These are phyloP conservation scores for Hirundichthys speculiger DNA, from an alignment of 2,113 vertebrate species.

Conservation along the genomic window DNA sequence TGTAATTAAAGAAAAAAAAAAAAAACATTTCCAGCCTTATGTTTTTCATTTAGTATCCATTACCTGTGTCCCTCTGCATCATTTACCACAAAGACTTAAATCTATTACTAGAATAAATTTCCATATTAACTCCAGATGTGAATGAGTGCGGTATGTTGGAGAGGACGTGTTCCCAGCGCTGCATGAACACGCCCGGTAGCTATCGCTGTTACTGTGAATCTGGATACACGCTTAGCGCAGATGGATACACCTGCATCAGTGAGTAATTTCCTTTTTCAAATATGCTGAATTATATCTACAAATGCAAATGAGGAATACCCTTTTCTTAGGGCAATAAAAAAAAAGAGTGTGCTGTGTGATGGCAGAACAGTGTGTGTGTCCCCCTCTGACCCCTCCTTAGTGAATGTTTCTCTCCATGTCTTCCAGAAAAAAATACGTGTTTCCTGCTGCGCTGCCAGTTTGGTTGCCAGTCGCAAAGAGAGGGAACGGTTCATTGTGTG, in stretches of 20 bases:
- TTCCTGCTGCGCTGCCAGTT: conserved; percentile 70
- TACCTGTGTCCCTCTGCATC: conserved; percentile 53
- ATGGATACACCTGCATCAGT: conserved; percentile 75
- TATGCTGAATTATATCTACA: too few relatives aligned
- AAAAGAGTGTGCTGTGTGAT: conserved; percentile 7
- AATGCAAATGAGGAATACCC: neutral
- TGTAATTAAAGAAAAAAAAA: conserved; percentile 15
- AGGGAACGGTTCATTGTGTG: conserved; percentile 56
- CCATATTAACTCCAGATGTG: conserved; percentile 76
- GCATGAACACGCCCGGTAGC: conserved; percentile 79
- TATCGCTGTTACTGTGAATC: conserved; percentile 78
- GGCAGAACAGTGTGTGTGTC: conserved; percentile 20
- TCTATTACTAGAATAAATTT: conserved; percentile 45
- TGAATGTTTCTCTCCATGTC: conserved; percentile 52
- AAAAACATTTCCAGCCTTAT: conserved; percentile 31
- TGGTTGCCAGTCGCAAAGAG: conserved; percentile 70
- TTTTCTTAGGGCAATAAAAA: too few relatives aligned
- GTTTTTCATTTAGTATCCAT: conserved; percentile 55
- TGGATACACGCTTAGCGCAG: conserved; percentile 68
- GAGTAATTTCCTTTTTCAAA: conserved; percentile 53
- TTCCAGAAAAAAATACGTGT: conserved; percentile 70
- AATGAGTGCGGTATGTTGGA: conserved; percentile 75
- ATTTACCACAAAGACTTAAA: conserved; percentile 51
- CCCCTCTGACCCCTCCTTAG: conserved; percentile 35
- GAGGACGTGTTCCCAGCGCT: conserved; percentile 75